These are phyloP conservation scores for Passer domesticus DNA, from an alignment of 2,113 vertebrate genomes.

Conservation along the genomic window DNA sequence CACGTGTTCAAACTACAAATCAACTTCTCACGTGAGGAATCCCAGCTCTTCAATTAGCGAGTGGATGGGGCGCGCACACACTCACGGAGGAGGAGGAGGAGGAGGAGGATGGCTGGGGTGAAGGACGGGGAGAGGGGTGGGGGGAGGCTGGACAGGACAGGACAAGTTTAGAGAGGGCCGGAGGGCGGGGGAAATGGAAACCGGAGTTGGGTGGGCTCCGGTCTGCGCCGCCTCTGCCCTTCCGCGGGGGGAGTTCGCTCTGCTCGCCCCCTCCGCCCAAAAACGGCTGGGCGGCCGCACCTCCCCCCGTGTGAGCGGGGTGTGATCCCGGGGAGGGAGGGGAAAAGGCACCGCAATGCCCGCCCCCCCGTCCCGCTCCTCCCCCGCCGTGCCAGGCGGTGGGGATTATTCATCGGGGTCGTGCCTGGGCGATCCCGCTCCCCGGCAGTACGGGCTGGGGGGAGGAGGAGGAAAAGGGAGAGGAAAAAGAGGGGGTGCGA, in stretches of 20 bases:
- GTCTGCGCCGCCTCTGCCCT: slow-evolving; percentile 30
- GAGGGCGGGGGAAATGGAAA: neutral
- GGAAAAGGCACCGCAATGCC: neutral
- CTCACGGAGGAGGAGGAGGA: neutral
- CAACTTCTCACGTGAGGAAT: slow-evolving; percentile 97
- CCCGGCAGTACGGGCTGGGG: no score
- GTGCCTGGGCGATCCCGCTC: no score
- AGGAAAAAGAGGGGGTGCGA: neutral
- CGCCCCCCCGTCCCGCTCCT: no score
- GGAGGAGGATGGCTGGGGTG: slow-evolving; percentile 1
- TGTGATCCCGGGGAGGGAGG: neutral
- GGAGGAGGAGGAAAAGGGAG: neutral
- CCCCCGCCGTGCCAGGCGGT: no score
- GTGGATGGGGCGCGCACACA: neutral
- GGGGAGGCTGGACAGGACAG: slow-evolving; percentile 16
- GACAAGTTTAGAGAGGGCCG: slow-evolving; percentile 26
- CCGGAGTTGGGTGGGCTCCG: slow-evolving; percentile 2
- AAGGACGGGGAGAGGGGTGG: slow-evolving; percentile 52
- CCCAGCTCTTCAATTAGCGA: slow-evolving; percentile 93
- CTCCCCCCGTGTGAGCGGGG: neutral
- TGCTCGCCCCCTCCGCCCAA: neutral
- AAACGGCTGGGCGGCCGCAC: neutral
- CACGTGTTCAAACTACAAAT: slow-evolving; percentile 99
- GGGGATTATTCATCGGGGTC: no score
- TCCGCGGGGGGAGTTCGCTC: neutral